These are phyloP conservation scores for Acromyrmex echinatior DNA, from an alignment of 1,140 invertebrate species.

Conservation along the genomic window DNA sequence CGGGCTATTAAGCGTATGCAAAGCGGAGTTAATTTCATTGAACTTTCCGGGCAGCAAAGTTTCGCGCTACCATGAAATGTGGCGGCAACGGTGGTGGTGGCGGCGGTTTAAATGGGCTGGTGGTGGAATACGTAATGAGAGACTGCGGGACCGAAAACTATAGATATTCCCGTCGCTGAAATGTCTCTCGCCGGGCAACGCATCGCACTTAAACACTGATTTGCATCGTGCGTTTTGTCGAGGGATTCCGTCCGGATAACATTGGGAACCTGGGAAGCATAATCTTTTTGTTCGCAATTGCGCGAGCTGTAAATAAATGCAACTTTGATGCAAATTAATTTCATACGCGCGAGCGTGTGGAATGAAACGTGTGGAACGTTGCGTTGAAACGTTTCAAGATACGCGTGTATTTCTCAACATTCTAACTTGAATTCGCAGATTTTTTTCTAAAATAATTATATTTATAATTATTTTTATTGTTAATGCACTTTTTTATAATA, in stretches of 20 bases:
- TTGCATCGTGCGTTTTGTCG: conserved; percentile 52
- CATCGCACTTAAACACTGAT: conserved; percentile 51
- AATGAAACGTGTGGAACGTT: not conserved
- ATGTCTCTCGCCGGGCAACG: conserved; percentile 48
- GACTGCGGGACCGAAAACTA: conserved; percentile 69
- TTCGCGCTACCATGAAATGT: conserved; percentile 78
- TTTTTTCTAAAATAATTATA: not conserved
- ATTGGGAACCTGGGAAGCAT: conserved; percentile 1
- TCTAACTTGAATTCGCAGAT: not conserved
- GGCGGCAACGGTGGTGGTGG: not conserved
- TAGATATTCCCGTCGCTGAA: conserved; percentile 62
- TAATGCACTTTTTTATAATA: not conserved
- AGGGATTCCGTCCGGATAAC: conserved; percentile 19
- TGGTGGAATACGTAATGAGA: conserved; percentile 82
- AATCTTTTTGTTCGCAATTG: conserved; percentile 42
- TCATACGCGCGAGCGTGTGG: not conserved
- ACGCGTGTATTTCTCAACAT: not conserved
- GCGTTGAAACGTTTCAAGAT: not conserved
- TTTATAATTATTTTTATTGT: conserved; percentile 15
- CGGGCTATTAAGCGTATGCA: conserved; percentile 82
- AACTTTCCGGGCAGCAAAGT: conserved; percentile 81
- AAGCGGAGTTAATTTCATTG: conserved; percentile 84
- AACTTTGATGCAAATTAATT: conserved; percentile 52
- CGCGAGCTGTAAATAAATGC: conserved; percentile 28
- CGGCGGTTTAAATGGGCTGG: conserved; percentile 73